Base-by-base conservation (phyloP, 2,797 vertebrate genomes). In the Fistularia commersonii region DNA sequence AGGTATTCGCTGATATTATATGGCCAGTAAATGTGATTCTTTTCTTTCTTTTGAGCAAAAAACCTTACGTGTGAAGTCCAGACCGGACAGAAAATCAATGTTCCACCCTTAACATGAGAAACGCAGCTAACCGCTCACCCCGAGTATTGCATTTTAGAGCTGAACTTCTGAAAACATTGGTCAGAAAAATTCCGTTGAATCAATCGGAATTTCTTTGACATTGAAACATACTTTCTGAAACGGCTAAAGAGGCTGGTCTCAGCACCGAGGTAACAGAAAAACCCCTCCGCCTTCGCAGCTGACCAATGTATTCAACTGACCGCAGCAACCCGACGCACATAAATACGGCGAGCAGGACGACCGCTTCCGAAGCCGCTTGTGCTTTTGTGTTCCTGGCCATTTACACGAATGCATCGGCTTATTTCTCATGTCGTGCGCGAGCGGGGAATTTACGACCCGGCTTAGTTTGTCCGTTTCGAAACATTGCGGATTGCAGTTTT, bases 221-320 rank as follows among this genome's bases (percentile, higher is more conserved):
- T 50, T 8, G 31, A 50, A 50, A 40, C 23, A 8, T 13, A 31
- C 48, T 39, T 40, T 50, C 33, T 54, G 43, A 42, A 76, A 75
- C 79, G 75, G 83, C 83, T 79, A 76, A 73, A 76, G 62, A 61
- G 72, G 80, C 79, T 77, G 64, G 77, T 53, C 79, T 81, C 80
- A 72, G 73, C 55, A 35, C 41, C 14, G 61, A 64, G 48, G 61
- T 56, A 47, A 41, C 62, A 62, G 57, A 61, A 72, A 61, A n/a
- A n/a, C n/a, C 80, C 76, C 76, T 77, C 80, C 79, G 80, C 69
- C 79, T 71, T 65, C 69, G 76, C 72, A 77, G 60, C 62, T 34
- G 64, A 57, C 75, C 72, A 82, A 83, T 88, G 67, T 80, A 73
- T 85, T 74, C 79, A 83, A 71, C 77, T 80, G 82, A 83, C 81